Evolutionary conservation across 2,888 invertebrate genomes (phyloP).

Genomic region (Anarsia innoxiella): DNA sequence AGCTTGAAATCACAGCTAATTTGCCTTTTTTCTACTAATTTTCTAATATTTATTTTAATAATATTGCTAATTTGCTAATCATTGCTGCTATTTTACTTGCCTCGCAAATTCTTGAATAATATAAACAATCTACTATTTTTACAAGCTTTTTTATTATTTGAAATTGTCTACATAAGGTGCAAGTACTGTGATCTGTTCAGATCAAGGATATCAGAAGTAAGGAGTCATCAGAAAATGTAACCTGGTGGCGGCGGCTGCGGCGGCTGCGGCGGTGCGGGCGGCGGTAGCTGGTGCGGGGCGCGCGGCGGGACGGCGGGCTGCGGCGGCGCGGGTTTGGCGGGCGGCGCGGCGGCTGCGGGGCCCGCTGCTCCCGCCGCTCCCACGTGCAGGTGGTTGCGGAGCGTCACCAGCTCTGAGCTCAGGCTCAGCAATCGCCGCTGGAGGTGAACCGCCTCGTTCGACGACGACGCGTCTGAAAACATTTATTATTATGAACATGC

Average conservation of each 20-base stretch:
- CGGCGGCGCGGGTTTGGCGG: constrained; percentile 23
- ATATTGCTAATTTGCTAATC: too few species aligned
- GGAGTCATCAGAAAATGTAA: not conserved
- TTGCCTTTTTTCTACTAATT: too few species aligned
- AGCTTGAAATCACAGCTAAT: too few species aligned
- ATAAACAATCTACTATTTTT: too few species aligned
- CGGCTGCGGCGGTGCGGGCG: constrained; percentile 32
- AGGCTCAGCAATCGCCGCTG: constrained; percentile 93
- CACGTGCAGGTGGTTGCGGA: constrained; percentile 92
- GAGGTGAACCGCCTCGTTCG: constrained; percentile 94
- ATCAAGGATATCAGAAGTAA: too few species aligned
- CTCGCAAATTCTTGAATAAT: too few species aligned
- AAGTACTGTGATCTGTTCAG: too few species aligned
- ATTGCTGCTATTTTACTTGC: too few species aligned
- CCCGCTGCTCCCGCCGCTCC: constrained; percentile 35
- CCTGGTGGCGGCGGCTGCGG: constrained; percentile 33
- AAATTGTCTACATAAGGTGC: too few species aligned
- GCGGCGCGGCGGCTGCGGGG: constrained; percentile 11
- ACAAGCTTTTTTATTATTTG: too few species aligned
- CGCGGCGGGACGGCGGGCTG: constrained; percentile 34
- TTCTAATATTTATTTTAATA: too few species aligned
- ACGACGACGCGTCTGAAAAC: constrained; percentile 93
- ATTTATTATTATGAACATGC: too few species aligned
- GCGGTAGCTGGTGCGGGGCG: constrained; percentile 33
- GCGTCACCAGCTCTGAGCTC: constrained; percentile 92